Percentiles rank a stretch among this genome's conserved stretches.
Evolutionary conservation across 2,797 vertebrate genomes (phyloP).

Genomic region (Coracias cyanogaster): DNA sequence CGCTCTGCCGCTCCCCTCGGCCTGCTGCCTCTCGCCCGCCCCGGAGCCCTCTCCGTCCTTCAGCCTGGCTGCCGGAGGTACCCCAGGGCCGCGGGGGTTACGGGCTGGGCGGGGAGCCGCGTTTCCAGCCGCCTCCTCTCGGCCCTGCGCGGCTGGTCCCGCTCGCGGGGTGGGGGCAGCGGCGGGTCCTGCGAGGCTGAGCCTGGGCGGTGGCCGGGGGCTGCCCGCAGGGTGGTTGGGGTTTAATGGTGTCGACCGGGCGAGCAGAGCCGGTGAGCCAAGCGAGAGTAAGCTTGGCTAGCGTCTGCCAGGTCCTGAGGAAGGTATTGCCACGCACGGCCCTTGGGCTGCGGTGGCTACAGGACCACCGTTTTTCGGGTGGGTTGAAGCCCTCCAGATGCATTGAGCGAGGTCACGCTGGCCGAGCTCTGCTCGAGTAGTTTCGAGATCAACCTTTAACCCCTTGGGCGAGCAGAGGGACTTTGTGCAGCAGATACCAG

Average conservation of each 20-base stretch:
- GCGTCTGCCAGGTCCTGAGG: not conserved
- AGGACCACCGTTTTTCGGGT: rapidly evolving
- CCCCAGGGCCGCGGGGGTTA: not conserved
- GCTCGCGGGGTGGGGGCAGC: not conserved
- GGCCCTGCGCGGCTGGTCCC: not conserved
- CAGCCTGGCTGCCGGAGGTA: not conserved
- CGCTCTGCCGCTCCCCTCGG: not conserved
- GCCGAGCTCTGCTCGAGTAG: rapidly evolving
- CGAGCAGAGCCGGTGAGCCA: too few species aligned
- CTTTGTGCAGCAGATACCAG: rapidly evolving
- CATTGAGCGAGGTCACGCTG: rapidly evolving
- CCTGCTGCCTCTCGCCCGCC: rapidly evolving
- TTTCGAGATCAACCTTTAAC: rapidly evolving
- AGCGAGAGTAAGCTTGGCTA: too few species aligned
- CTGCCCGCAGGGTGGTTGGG: not conserved
- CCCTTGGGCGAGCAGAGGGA: not conserved
- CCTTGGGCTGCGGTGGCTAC: rapidly evolving
- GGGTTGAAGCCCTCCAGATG: rapidly evolving
- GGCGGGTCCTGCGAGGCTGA: not conserved
- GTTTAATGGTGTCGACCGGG: rapidly evolving
- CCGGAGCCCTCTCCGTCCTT: rapidly evolving
- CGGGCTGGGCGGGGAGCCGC: not conserved
- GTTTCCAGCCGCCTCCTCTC: too few species aligned
- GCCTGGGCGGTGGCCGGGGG: not conserved
- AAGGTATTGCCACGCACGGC: rapidly evolving